Percentiles rank a stretch among this genome's conserved stretches.
These are phyloP conservation scores for Vespertilio murinus DNA, from an alignment of 2,797 vertebrate genomes.

Conservation along the genomic window DNA sequence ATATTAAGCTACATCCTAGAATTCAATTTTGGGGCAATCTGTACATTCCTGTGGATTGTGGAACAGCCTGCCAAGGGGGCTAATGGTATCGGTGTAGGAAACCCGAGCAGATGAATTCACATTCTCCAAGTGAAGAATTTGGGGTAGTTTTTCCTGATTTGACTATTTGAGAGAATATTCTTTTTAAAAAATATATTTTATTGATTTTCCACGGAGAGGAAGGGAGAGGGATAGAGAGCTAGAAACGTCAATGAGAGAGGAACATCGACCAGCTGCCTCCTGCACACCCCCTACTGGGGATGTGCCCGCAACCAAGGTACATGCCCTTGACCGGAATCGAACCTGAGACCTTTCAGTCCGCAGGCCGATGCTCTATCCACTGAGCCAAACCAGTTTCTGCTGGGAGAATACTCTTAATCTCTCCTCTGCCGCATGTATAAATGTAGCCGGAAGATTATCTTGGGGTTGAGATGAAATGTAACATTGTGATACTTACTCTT, in stretches of 20 bases:
- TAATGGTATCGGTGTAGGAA: not conserved
- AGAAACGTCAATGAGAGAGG: no score
- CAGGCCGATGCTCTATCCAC: no score
- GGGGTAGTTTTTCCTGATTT: not conserved
- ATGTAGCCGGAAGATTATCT: constrained; percentile 5
- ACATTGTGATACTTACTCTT: not conserved
- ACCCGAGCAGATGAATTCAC: not conserved
- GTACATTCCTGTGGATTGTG: not conserved
- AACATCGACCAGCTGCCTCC: no score
- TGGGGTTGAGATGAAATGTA: not conserved
- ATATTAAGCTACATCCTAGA: not conserved
- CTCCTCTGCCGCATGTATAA: not conserved
- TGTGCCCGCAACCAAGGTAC: no score
- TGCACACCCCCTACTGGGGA: no score
- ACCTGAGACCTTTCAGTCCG: no score
- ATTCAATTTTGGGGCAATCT: not conserved
- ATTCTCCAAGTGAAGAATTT: constrained; percentile 11
- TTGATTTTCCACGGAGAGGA: no score
- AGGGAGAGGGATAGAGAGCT: no score
- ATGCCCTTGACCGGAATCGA: no score
- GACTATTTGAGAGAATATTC: not conserved
- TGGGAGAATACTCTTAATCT: not conserved
- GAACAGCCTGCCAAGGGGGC: not conserved
- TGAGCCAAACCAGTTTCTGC: no score
- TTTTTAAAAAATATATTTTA: no score